Percentiles rank a stretch among this genome's conserved stretches.
Evolutionary conservation across 1,140 invertebrate genomes (phyloP).

Genomic region (Caenorhabditis tropicalis): DNA sequence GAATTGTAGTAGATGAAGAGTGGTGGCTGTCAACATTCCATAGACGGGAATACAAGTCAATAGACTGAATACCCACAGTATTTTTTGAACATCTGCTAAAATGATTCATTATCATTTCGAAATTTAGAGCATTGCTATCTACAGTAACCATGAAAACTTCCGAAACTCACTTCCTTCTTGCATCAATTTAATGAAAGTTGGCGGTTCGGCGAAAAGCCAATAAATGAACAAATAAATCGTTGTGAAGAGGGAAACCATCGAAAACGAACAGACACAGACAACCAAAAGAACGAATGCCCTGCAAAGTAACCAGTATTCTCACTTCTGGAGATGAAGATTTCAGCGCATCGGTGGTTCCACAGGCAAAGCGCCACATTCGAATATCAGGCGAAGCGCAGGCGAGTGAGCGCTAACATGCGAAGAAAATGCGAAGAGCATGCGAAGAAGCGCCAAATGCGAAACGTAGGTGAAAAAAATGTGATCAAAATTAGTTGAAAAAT

Average conservation of each 20-base stretch:
- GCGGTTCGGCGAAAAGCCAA: not conserved
- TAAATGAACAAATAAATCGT: not conserved
- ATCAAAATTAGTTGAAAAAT: too few relatives aligned
- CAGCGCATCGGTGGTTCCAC: slow-evolving; percentile 42
- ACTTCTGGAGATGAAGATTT: not conserved
- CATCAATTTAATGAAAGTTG: not conserved
- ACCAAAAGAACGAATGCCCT: not conserved
- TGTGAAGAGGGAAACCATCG: not conserved
- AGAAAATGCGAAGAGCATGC: too few relatives aligned
- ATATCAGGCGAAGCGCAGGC: too few relatives aligned
- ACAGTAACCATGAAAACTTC: not conserved
- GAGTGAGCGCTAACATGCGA: too few relatives aligned
- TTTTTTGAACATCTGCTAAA: not conserved
- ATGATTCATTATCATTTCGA: not conserved
- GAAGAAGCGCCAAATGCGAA: too few relatives aligned
- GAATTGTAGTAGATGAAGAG: not conserved
- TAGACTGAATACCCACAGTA: not conserved
- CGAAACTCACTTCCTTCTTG: not conserved
- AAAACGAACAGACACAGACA: not conserved
- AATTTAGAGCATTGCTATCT: not conserved
- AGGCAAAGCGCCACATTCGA: too few relatives aligned
- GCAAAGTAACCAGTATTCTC: not conserved
- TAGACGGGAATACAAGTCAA: not conserved
- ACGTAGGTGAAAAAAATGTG: too few relatives aligned
- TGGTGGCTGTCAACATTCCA: not conserved